These are phyloP conservation scores for Morpho deidamia DNA, from an alignment of 2,888 invertebrate species.

Conservation along the genomic window DNA sequence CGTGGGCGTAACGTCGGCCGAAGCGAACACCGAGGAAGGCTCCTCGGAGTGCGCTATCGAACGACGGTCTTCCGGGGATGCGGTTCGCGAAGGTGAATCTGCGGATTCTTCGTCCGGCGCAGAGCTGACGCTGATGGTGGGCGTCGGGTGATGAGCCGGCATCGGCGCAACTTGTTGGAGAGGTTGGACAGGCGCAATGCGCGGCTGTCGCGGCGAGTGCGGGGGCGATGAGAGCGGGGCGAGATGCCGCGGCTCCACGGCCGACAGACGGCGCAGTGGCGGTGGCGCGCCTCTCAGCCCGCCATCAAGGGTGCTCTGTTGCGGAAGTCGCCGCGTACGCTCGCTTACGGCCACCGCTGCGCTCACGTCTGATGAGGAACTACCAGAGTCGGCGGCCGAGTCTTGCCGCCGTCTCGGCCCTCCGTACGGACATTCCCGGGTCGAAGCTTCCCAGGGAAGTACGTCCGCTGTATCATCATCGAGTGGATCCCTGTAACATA, in stretches of 20 bases:
- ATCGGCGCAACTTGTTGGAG: constrained; percentile 41
- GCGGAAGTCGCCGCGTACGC: constrained; percentile 79
- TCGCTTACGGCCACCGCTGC: constrained; percentile 73
- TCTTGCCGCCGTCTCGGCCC: constrained; percentile 78
- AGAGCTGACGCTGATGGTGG: constrained; percentile 85
- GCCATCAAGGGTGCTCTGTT: constrained; percentile 83
- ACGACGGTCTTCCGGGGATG: constrained; percentile 54
- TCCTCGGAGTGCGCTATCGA: constrained; percentile 61
- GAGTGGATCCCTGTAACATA: constrained; percentile 48
- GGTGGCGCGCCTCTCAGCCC: constrained; percentile 74
- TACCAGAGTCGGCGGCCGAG: constrained; percentile 83
- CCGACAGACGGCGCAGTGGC: constrained; percentile 63
- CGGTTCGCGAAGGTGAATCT: constrained; percentile 44
- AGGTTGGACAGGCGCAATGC: constrained; percentile 44
- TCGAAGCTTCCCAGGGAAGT: constrained; percentile 55
- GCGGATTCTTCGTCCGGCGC: constrained; percentile 79
- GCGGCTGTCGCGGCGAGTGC: constrained; percentile 59
- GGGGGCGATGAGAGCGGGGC: constrained; percentile 70
- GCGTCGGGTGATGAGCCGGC: constrained; percentile 65
- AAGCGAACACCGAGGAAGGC: constrained; percentile 68
- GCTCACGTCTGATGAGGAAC: constrained; percentile 87
- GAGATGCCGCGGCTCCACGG: constrained; percentile 78
- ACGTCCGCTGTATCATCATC: constrained; percentile 61
- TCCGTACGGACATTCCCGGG: constrained; percentile 49
- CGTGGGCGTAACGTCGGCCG: constrained; percentile 62